A percentile compares a stretch with the other conserved stretches of the same genome.
phyloP scores from a whole-genome alignment of 2,797 vertebrate genomes.

The Lates japonicus region DNA sequence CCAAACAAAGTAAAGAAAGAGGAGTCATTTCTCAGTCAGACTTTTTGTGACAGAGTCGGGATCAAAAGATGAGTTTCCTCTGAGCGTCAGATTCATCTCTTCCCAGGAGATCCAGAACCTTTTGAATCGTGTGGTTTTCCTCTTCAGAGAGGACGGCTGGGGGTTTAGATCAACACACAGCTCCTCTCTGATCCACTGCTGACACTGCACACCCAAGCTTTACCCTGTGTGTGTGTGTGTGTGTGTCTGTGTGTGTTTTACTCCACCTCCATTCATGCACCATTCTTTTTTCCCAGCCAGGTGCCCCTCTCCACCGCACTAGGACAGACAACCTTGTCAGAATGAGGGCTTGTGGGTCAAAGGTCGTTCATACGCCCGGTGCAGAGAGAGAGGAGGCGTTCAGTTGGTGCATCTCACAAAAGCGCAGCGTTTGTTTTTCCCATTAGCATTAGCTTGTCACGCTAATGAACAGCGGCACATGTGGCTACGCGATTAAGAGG shows the following conservation, averaged over 20 bases:
- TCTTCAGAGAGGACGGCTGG: conserved; percentile 4
- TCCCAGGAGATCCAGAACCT: conserved; percentile 19
- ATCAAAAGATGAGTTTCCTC: conserved; percentile 28
- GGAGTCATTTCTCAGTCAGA: not conserved
- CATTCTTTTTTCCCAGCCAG: conserved; percentile 34
- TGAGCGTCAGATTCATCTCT: conserved; percentile 25
- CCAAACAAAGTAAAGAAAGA: not conserved
- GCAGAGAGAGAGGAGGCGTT: conserved; percentile 25
- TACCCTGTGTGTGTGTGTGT: conserved; percentile 29
- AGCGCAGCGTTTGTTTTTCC: conserved; percentile 69
- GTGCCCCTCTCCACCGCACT: conserved; percentile 32
- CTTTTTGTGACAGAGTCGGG: not conserved
- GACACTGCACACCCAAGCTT: conserved; percentile 63
- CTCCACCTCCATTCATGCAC: conserved; percentile 32
- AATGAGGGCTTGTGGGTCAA: conserved; percentile 62
- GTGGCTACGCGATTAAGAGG: conserved; percentile 65
- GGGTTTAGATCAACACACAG: conserved; percentile 56
- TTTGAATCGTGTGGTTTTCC: conserved; percentile 30
- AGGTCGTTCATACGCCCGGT: conserved; percentile 54
- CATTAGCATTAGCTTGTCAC: conserved; percentile 71
- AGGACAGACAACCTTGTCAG: not conserved
- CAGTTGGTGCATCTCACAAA: conserved; percentile 37
- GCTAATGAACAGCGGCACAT: conserved; percentile 69
- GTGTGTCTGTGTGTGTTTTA: conserved; percentile 32
- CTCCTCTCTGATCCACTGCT: conserved; percentile 61